Percentiles rank a stretch among this genome's conserved stretches.
Evolutionary conservation across 2,888 invertebrate genomes (phyloP).

Genomic region (Hirtodrosophila duncani): DNA sequence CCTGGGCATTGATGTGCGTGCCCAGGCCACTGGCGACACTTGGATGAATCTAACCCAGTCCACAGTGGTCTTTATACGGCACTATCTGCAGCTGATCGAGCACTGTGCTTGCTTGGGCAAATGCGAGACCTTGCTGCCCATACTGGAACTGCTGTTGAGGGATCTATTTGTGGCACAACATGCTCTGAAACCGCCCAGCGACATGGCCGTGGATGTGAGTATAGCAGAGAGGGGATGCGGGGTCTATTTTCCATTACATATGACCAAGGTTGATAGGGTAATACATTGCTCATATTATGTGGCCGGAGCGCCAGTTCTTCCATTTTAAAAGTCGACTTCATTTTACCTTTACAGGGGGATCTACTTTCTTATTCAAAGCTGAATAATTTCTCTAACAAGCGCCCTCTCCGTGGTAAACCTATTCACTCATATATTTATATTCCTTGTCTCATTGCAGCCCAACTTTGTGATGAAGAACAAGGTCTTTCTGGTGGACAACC

Average conservation of each 20-base stretch:
- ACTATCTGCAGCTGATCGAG: conserved; percentile 75
- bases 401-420: too few relatives aligned
- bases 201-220: conserved; percentile 76
- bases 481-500: conserved; percentile 73
- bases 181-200: conserved; percentile 73
- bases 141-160: conserved; percentile 69
- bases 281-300: too few relatives aligned
- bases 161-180: conserved; percentile 77
- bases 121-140: conserved; percentile 73
- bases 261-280: too few relatives aligned
- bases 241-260: too few relatives aligned
- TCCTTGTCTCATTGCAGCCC: conserved; percentile 58
- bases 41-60: conserved; percentile 78
- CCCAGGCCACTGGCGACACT: conserved; percentile 77
- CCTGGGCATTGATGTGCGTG: conserved; percentile 76
- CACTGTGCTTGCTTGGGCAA: conserved; percentile 77
- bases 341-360: too few relatives aligned
- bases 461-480: conserved; percentile 78
- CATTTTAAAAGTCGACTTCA: too few relatives aligned
- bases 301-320: too few relatives aligned
- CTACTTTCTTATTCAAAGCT: too few relatives aligned
- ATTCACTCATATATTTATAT: neutral
- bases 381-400: too few relatives aligned
- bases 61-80: conserved; percentile 76
- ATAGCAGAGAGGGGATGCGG: too few relatives aligned